Base-by-base conservation (phyloP, 2,888 invertebrate species). In the Drosophila maculinotata region DNA sequence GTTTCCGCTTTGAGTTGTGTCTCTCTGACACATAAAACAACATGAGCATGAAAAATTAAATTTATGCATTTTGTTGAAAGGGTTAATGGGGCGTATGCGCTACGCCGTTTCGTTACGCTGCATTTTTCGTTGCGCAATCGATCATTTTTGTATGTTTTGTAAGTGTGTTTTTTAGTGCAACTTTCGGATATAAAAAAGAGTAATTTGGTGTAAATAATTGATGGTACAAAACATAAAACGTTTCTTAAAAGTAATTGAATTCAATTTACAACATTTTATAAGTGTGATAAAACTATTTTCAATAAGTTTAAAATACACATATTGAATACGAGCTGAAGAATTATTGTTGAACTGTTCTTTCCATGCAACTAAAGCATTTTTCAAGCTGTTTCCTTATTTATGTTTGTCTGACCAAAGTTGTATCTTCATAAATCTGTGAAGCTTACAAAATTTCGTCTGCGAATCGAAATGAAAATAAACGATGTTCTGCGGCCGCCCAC, bases 51-150 rank as follows among this genome's bases (percentile, higher is more conserved):
- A 76, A 62, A 76, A 67, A 68, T 69, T 15, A 63, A 76, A 67
- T 67, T 85, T 73, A 87, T 81, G 76, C 15, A 44, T 62, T 59
- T 53, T 69, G 76, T 52, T 70, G 79, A 83, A 69, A 79, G 76
- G 83, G 63, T 57, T 67, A 82, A 85, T 82, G 68, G 49, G 51
- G 64, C 54, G 62, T 64, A 69, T 69, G 45, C 44, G 44, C 59
- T 56, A 64, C 45, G 63, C 70, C 14, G n/a, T 39, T 52, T 54
- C 26, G 56, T 35, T 71, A 41, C 38, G 66, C 59, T 60, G 57
- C 53, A 66, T 39, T 59, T 65, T 31, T 30, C 33, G 53, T 67
- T 58, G 23, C 15, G 51, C 65, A 59, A 69, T 74, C 69, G 75
- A 76, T 76, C 76, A 69, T 41, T 49, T 30, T 35, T 48, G n/a